phyloP scores from a whole-genome alignment of 2,797 vertebrate species.

The Sebastiscus tertius region DNA sequence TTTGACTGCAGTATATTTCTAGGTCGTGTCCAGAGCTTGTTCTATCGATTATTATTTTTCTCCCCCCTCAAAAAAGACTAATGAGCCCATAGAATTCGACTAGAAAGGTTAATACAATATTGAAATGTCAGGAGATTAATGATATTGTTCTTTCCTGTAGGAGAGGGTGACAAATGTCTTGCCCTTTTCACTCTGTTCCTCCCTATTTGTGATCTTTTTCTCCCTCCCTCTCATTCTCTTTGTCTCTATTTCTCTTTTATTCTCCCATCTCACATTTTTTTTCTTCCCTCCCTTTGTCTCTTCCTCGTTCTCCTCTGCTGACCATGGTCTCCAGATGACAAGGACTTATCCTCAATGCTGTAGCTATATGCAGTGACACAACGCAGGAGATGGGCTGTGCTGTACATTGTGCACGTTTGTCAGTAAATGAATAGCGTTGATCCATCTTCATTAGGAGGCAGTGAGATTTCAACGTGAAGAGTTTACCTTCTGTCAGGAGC shows the following conservation, averaged over 20 bases:
- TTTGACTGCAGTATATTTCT: conserved; percentile 75
- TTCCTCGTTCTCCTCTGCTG: conserved; percentile 58
- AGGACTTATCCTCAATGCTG: conserved; percentile 49
- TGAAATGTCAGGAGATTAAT: conserved; percentile 90
- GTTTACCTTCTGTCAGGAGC: conserved; percentile 63
- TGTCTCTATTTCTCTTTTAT: conserved; percentile 46
- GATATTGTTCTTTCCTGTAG: conserved; percentile 80
- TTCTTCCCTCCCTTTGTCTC: conserved; percentile 36
- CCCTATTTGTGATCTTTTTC: conserved; percentile 68
- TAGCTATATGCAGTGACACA: conserved; percentile 27
- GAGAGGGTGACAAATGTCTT: conserved; percentile 85
- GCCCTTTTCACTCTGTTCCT: conserved; percentile 82
- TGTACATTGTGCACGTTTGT: conserved; percentile 69
- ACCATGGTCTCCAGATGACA: conserved; percentile 52
- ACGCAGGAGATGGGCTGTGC: conserved; percentile 51
- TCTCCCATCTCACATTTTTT: conserved; percentile 16
- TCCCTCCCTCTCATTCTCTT: conserved; percentile 42
- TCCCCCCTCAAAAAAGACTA: conserved; percentile 83
- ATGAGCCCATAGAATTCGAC: conserved; percentile 82
- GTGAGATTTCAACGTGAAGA: conserved; percentile 58
- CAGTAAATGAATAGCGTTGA: conserved; percentile 85
- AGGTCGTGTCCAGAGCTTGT: conserved; percentile 78
- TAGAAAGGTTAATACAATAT: conserved; percentile 90
- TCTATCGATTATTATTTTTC: conserved; percentile 85
- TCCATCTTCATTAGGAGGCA: conserved; percentile 87